Base-by-base conservation (phyloP, 2,888 invertebrate species). In the Acleris sparsana region DNA sequence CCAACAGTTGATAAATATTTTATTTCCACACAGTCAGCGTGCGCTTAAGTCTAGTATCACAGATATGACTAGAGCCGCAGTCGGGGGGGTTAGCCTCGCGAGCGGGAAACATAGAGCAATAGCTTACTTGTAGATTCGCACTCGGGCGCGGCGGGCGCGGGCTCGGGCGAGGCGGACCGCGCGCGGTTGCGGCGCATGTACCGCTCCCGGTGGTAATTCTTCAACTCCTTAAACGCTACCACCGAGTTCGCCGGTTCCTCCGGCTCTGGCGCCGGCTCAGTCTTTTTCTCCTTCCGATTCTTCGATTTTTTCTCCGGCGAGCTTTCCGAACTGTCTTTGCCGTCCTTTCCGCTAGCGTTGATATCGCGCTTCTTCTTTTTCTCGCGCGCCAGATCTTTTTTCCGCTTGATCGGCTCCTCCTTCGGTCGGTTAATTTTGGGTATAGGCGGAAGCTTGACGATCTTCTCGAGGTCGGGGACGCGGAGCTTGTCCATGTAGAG, bases 181-280 rank as follows among this genome's bases (percentile, higher is more conserved):
- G 94, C 94, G 71, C 94, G 90, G 83, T 95, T 95, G 64, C 95
- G 92, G 64, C 95, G 89, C 80, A 95, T 93, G 89, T 95, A 96
- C 63, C 95, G 92, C 76, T 94, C 93, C 85, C 93, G 94, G 79
- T 92, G 87, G 73, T 92, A 93, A 71, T 90, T 92, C 78, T 93
- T 94, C 49, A 94, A 85, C 75, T 93, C 94, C 81, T 94, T 94
- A 84, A 94, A 94, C 25, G 87, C 75, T 17, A 89, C 86, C 20
- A 79, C 71, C 63, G 83, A 86, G n/a, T 72, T 68, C 43, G 77
- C 80, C 1, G 73, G 58, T 16, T 71, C 64, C 13, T 80, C 76
- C 33, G 70, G 65, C 22, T 74, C 72, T 25, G 70, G 44, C 5
- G 17, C 70, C 55, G 44, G 75, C 2, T 67, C 68, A 53, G 75